phyloP scores from a whole-genome alignment of 2,888 invertebrate species.

The Diabrotica balteata region DNA sequence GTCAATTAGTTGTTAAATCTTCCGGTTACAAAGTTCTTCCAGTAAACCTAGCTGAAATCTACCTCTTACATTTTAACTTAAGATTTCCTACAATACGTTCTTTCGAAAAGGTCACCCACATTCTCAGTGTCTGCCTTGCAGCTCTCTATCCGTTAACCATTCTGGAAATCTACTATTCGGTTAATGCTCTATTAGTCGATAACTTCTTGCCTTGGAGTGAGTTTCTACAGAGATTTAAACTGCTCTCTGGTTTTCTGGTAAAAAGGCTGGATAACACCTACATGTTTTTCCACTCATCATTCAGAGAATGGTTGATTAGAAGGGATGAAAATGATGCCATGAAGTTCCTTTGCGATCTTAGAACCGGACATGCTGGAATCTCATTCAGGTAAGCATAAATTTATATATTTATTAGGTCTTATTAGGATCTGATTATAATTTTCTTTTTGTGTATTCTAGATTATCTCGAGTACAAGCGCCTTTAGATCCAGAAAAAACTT shows the following conservation, averaged over 20 bases:
- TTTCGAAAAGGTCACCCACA: conserved; percentile 88
- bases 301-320: conserved; percentile 95
- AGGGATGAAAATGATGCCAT: conserved; percentile 86
- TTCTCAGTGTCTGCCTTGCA: conserved; percentile 89
- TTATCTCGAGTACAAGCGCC: conserved; percentile 88
- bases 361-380: conserved; percentile 91
- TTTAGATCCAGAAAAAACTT: conserved; percentile 83
- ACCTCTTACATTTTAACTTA: conserved; percentile 88
- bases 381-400: conserved; percentile 68
- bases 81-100: conserved; percentile 89
- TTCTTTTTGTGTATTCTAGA: conserved; percentile 55
- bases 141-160: conserved; percentile 89
- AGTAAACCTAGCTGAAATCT: conserved; percentile 87
- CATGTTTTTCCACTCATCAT: conserved; percentile 97
- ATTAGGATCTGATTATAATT: too few relatives aligned
- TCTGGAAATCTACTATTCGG: conserved; percentile 91
- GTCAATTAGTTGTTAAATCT: conserved; percentile 91
- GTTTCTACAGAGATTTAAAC: conserved; percentile 86
- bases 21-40: conserved; percentile 92
- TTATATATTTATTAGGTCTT: neutral
- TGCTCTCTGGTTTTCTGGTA: conserved; percentile 86
- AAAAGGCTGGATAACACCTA: conserved; percentile 91
- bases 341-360: conserved; percentile 92
- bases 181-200: conserved; percentile 83
- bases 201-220: conserved; percentile 88